phyloP scores from a whole-genome alignment of 2,113 vertebrate genomes.

The Prionailurus bengalensis region DNA sequence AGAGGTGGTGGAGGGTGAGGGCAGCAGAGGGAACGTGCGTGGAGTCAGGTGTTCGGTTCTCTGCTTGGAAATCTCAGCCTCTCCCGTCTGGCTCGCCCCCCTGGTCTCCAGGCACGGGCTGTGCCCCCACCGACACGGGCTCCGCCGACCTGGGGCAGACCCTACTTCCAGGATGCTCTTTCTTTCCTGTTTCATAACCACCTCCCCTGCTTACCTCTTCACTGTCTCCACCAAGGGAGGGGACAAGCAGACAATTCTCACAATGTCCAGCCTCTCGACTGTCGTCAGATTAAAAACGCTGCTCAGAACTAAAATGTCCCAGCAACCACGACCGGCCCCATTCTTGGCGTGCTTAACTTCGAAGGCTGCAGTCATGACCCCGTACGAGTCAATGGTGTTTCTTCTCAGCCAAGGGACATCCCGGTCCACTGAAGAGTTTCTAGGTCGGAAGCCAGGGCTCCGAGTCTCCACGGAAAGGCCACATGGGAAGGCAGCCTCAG shows the following conservation, averaged over 20 bases:
- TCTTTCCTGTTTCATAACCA: not conserved
- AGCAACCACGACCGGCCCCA: not conserved
- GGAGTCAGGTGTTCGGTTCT: not conserved
- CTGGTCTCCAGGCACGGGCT: not conserved
- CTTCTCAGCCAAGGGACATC: not conserved
- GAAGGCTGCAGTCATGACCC: not conserved
- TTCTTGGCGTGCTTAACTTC: not conserved
- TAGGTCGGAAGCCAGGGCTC: not conserved
- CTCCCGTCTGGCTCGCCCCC: not conserved
- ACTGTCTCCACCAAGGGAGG: not conserved
- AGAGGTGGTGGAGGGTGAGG: not conserved
- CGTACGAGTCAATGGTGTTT: not conserved
- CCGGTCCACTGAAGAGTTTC: not conserved
- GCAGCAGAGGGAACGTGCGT: not conserved
- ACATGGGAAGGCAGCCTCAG: not conserved
- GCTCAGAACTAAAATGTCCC: not conserved
- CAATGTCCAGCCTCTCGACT: not conserved
- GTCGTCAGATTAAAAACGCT: not conserved
- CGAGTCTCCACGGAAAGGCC: not conserved
- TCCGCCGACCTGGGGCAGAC: not conserved
- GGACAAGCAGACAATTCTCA: not conserved
- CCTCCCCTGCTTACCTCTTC: not conserved
- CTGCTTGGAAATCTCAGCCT: not conserved
- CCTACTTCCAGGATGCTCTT: not conserved
- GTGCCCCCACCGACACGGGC: not conserved